Conservation (phyloP, 2,888 invertebrate genomes). For the Oxycera nigricornis region DNA sequence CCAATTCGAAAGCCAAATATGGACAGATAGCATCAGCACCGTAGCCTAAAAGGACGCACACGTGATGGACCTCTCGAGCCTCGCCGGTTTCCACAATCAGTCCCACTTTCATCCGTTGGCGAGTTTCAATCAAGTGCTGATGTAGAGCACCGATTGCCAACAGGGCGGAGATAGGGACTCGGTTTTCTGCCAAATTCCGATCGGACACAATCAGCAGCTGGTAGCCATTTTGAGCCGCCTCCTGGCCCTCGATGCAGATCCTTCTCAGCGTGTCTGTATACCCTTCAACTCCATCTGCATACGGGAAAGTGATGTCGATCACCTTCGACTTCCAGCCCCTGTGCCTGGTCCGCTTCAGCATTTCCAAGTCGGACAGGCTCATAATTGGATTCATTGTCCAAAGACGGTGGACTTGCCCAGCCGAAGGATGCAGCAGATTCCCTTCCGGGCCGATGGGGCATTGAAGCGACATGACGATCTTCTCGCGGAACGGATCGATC, state of each 20-base stretch:
- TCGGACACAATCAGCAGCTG: conserved; percentile 90
- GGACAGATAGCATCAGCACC: conserved; percentile 99
- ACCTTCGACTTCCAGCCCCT: conserved; percentile 88
- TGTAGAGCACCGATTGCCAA: conserved; percentile 92
- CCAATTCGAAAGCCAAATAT: conserved; percentile 93
- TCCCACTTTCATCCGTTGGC: conserved; percentile 95
- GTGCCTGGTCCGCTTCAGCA: conserved; percentile 82
- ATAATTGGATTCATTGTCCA: conserved; percentile 94
- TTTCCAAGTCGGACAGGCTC: conserved; percentile 87
- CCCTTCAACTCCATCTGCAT: conserved; percentile 75
- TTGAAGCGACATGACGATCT: conserved; percentile 97
- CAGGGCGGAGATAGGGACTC: conserved; percentile 81
- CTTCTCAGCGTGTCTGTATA: conserved; percentile 80
- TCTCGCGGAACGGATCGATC: conserved; percentile 97
- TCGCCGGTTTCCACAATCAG: conserved; percentile 95
- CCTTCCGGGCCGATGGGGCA: conserved; percentile 97
- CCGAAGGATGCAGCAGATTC: conserved; percentile 90
- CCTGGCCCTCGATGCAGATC: conserved; percentile 81
- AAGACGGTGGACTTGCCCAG: conserved; percentile 85
- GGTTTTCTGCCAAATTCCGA: conserved; percentile 66
- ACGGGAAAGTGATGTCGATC: conserved; percentile 89
- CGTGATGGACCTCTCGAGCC: conserved; percentile 94
- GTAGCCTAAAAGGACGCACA: conserved; percentile 93
- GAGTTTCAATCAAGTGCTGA: conserved; percentile 92
- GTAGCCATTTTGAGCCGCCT: conserved; percentile 78